Evolutionary conservation across 2,888 invertebrate species (phyloP).

Genomic region (Sisyra nigra): DNA sequence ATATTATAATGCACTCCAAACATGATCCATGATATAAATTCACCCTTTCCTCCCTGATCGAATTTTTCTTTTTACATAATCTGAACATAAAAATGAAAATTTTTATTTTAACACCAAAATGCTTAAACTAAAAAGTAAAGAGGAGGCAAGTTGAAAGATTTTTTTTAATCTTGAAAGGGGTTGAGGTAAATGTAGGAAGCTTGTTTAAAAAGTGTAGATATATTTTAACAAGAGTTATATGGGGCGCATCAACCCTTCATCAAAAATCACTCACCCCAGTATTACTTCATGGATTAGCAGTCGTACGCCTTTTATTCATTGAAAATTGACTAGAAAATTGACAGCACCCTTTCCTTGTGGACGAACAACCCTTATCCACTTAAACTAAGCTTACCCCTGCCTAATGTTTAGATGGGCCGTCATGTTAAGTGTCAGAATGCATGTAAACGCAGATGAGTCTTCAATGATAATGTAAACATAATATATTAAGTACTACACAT

Average conservation of each 20-base stretch:
- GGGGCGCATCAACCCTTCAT: conserved; percentile 1
- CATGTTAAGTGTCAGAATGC: background rate
- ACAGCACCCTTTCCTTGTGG: conserved; percentile 5
- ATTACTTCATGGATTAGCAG: conserved; percentile 16
- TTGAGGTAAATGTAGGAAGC: no score
- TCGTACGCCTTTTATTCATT: conserved; percentile 18
- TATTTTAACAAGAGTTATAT: conserved; percentile 3
- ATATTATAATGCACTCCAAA: conserved; percentile 6
- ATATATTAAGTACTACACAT: no score
- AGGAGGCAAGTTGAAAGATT: no score
- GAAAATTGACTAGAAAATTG: conserved; percentile 29
- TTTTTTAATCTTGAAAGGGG: no score
- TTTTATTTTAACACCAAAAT: no score
- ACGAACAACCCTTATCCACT: conserved; percentile 2
- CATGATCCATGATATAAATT: no score
- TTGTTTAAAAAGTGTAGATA: background rate
- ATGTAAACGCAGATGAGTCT: background rate
- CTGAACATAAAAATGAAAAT: no score
- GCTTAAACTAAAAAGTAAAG: no score
- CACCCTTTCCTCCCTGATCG: no score
- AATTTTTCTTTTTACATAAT: no score
- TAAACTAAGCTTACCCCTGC: background rate
- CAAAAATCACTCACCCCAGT: conserved; percentile 3
- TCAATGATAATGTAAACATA: no score
- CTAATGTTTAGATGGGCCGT: background rate